Evolutionary conservation across 2,888 invertebrate species (phyloP).

Genomic region (Dexiosoma caninum): DNA sequence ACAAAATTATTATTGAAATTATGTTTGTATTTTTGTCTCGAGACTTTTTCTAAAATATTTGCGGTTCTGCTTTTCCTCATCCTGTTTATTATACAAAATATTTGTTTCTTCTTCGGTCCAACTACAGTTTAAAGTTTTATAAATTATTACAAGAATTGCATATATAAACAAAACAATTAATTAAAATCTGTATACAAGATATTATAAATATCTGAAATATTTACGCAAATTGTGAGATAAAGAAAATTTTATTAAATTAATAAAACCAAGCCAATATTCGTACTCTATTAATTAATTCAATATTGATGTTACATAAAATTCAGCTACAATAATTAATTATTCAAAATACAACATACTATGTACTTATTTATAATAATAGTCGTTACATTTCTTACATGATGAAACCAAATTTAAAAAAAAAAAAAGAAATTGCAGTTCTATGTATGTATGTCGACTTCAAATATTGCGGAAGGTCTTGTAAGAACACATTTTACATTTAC

Average conservation of each 20-base stretch:
- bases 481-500: too few relatives aligned
- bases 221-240: conserved; percentile 7
- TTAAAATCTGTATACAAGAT: background rate
- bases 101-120: background rate
- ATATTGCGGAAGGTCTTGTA: too few relatives aligned
- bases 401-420: too few relatives aligned
- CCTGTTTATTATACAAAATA: background rate
- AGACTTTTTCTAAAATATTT: background rate
- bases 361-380: conserved; percentile 1
- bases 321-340: conserved; percentile 34
- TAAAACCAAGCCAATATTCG: too few relatives aligned
- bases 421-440: background rate
- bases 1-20: background rate
- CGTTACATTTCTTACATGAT: background rate
- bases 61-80: background rate
- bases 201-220: background rate
- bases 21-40: background rate
- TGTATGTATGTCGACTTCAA: too few relatives aligned
- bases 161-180: background rate
- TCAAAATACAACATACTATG: background rate
- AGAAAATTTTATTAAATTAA: too few relatives aligned
- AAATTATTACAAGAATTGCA: background rate
- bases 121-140: background rate
- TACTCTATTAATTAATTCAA: conserved; percentile 37
- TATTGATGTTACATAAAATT: conserved; percentile 42